A percentile compares a stretch with the other conserved stretches of the same genome.
Evolutionary conservation across 2,113 vertebrate species (phyloP).

Genomic region (Alethe castanea): DNA sequence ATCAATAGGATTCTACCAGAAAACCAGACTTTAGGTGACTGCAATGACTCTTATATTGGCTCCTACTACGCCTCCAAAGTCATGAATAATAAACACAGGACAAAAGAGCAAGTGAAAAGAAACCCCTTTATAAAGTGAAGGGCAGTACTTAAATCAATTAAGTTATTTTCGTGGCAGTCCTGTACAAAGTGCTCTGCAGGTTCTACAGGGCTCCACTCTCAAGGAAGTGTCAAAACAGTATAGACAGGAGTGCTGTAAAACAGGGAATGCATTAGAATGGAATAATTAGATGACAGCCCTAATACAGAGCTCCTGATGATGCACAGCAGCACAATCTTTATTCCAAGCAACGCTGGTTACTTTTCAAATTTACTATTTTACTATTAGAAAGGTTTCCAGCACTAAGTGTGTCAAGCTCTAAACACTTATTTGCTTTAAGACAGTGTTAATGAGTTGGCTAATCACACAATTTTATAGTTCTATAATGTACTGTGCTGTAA

Average conservation of each 20-base stretch:
- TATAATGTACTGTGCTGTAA: slow-evolving; percentile 13
- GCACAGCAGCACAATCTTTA: neutral
- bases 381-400: slow-evolving; percentile 5
- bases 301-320: neutral
- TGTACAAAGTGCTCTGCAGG: neutral
- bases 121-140: neutral
- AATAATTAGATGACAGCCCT: neutral
- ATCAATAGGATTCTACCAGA: neutral
- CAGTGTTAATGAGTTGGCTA: slow-evolving; percentile 52
- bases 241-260: neutral
- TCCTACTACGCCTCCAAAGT: neutral
- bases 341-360: neutral
- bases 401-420: neutral
- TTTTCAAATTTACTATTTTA: slow-evolving; percentile 1
- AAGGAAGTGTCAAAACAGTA: neutral
- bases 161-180: neutral
- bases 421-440: slow-evolving; percentile 42
- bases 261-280: neutral
- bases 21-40: neutral
- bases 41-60: neutral
- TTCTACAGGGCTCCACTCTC: neutral
- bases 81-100: neutral
- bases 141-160: neutral
- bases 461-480: slow-evolving; percentile 43
- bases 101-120: neutral